Evolutionary conservation across 53 echinoderm and acorn worm species (phyloP).

Genomic region (Arbacia lixula): DNA sequence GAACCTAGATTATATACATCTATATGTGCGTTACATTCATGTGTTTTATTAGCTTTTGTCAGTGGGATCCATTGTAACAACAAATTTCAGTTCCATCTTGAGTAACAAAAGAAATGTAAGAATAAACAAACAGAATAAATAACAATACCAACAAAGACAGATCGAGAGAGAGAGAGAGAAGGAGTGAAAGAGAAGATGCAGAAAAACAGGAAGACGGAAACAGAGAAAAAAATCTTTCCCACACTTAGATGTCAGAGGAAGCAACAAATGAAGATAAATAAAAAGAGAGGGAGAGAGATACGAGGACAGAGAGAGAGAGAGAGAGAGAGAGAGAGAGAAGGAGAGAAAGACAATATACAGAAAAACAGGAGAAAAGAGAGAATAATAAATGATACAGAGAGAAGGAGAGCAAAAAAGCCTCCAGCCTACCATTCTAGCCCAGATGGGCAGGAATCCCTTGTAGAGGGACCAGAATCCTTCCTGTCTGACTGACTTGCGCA

Average conservation of each 20-base stretch:
- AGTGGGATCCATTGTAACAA: too few relatives aligned
- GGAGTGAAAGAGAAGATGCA: not conserved
- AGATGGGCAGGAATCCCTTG: slow-evolving; percentile 95
- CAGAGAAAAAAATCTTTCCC: too few relatives aligned
- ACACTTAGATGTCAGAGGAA: too few relatives aligned
- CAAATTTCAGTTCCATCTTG: too few relatives aligned
- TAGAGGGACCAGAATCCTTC: slow-evolving; percentile 94
- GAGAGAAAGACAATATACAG: not conserved
- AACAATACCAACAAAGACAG: not conserved
- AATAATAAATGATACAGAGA: too few relatives aligned
- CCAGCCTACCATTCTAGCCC: slow-evolving; percentile 95
- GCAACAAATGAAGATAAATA: too few relatives aligned
- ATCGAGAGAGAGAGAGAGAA: not conserved
- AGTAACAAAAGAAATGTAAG: too few relatives aligned
- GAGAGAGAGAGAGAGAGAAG: not conserved
- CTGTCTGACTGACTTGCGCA: slow-evolving; percentile 79
- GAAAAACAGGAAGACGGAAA: not conserved
- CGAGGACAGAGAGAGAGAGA: not conserved
- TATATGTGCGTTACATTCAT: too few relatives aligned
- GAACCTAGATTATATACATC: too few relatives aligned
- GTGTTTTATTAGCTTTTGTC: too few relatives aligned
- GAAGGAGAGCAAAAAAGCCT: not conserved
- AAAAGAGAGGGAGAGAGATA: not conserved
- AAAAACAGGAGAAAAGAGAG: not conserved
- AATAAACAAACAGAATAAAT: not conserved